Conservation (phyloP, 2,888 invertebrate genomes). For the Drosophila falleni region DNA sequence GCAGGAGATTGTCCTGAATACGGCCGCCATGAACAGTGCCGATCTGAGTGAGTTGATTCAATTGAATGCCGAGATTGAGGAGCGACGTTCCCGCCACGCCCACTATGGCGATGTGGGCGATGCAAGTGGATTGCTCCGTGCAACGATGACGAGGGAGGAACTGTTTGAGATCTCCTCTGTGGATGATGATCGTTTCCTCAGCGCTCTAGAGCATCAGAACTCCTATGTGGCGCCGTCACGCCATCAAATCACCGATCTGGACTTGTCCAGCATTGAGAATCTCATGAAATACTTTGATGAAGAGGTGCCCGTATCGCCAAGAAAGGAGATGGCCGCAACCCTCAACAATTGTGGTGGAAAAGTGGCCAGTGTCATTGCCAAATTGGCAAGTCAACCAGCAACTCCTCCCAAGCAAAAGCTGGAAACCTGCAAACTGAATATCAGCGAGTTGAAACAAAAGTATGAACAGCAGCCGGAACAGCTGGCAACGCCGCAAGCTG, state of each 20-base stretch:
- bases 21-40: constrained; percentile 72
- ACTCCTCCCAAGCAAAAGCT: constrained; percentile 33
- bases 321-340: constrained; percentile 17
- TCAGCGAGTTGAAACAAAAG: constrained; percentile 73
- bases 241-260: constrained; percentile 64
- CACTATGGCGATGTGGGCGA: constrained; percentile 35
- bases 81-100: constrained; percentile 52
- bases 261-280: constrained; percentile 76
- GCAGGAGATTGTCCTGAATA: constrained; percentile 70
- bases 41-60: constrained; percentile 75
- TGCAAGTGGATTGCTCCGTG: constrained; percentile 57
- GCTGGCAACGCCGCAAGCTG: constrained; percentile 31
- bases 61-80: constrained; percentile 77
- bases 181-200: constrained; percentile 76
- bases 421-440: constrained; percentile 45
- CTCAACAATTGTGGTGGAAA: constrained; percentile 44
- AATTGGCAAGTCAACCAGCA: constrained; percentile 35
- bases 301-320: constrained; percentile 70
- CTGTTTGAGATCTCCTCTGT: constrained; percentile 77
- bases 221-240: constrained; percentile 43
- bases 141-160: constrained; percentile 76
- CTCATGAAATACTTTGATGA: constrained; percentile 82
- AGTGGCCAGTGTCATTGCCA: constrained; percentile 73
- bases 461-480: constrained; percentile 60
- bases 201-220: constrained; percentile 70